Base-by-base conservation (phyloP, 2,797 vertebrate species). In the Esox lucius region DNA sequence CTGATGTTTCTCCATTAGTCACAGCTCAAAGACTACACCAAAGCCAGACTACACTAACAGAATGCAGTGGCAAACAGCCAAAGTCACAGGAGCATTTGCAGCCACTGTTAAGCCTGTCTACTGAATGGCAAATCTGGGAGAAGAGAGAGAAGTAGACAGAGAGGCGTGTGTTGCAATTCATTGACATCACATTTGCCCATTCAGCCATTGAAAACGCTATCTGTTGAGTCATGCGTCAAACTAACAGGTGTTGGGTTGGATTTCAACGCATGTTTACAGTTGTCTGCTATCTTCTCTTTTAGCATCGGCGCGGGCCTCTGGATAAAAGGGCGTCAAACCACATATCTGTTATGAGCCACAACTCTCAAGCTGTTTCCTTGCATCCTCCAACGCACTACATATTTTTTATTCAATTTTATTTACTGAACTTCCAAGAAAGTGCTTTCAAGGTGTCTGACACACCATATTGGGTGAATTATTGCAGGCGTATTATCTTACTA, bases 1-100 rank as follows among this genome's bases (percentile, higher is more conserved):
- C 82, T 88, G 64, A 78, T 87, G 88, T 88, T 86, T 88, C 84
- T 76, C 74, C 85, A 88, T 90, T 87, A 90, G 90, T 87, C 85
- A 87, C 90, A 82, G 86, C 81, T 89, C 83, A 75, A 78, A 81
- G 81, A 48, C 11, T 7, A 49, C 19, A 28, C 46, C 8, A 49
- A 48, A 49, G 62, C n/a, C 24, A 31, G 28, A 53, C 42, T 11
- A 73, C 28, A 26, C 5, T 24, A 39, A 64, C 33, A 49, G 33
- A 31, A 65, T 42, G 39, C 28, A 16, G 9, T 64, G 56, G 66
- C 46, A 26, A 24, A 74, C 62, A 31, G 64, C 72, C 64, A 66
- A 35, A 73, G 71, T 48, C 59, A 64, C 22, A n/a, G 71, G 35
- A 73, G 35, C 4, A 48, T 16, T 24, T 42, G 28, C 22, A 26